These are phyloP conservation scores for Dolomedes plantarius DNA, from an alignment of 2,888 invertebrate species.

Conservation along the genomic window DNA sequence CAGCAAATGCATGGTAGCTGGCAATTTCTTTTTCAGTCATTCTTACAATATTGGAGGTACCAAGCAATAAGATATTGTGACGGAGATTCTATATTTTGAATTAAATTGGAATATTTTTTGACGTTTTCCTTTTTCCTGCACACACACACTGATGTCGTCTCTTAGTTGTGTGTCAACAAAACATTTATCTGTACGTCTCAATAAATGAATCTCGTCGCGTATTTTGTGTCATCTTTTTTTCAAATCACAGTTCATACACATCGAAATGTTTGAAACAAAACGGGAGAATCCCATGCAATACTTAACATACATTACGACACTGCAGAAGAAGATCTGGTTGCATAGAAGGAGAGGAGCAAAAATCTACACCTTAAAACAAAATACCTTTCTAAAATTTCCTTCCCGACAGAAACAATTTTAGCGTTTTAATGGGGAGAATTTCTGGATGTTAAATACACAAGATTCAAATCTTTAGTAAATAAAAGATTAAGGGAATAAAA, in stretches of 20 bases:
- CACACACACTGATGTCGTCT: constrained; percentile 34
- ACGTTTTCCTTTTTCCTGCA: constrained; percentile 43
- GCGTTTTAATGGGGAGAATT: too few species aligned
- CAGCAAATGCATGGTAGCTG: neutral
- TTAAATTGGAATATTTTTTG: constrained; percentile 59
- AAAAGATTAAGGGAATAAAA: too few species aligned
- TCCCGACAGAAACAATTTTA: too few species aligned
- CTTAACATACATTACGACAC: too few species aligned
- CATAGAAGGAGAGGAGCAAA: too few species aligned
- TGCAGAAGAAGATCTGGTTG: too few species aligned
- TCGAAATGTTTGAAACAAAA: too few species aligned
- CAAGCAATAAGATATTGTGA: constrained; percentile 55
- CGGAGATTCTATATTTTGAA: constrained; percentile 65
- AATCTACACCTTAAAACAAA: too few species aligned
- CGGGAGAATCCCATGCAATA: too few species aligned
- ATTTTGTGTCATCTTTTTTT: neutral
- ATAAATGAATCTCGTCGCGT: constrained; percentile 63
- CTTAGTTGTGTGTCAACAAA: constrained; percentile 62
- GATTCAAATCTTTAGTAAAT: too few species aligned
- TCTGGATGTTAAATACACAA: too few species aligned
- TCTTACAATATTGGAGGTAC: neutral
- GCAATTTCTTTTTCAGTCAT: neutral
- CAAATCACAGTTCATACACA: neutral
- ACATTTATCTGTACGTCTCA: constrained; percentile 65
- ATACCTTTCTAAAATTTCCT: too few species aligned